Evolutionary conservation across 2,113 vertebrate genomes (phyloP).

Genomic region (Lipophrys pholis): DNA sequence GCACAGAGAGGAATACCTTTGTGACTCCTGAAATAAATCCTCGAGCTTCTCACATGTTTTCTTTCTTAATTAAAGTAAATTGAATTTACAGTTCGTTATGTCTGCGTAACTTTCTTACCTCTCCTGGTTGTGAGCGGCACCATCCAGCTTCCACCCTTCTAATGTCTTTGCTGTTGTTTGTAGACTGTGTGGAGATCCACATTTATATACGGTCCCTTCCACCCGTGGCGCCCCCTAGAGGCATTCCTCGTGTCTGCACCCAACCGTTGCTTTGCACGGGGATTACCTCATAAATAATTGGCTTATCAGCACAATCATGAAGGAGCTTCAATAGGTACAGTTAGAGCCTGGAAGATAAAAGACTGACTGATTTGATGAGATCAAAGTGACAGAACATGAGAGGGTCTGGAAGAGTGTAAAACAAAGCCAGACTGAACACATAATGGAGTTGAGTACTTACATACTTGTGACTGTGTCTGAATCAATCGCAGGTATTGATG

Average conservation of each 20-base stretch:
- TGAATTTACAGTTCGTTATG: no score
- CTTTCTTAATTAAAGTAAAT: no score
- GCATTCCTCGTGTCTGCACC: not conserved
- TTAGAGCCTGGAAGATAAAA: no score
- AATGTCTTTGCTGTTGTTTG: slow-evolving; percentile 10
- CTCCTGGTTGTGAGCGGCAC: slow-evolving; percentile 5
- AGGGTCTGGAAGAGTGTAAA: not conserved
- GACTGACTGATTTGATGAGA: not conserved
- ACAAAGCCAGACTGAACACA: slow-evolving; percentile 27
- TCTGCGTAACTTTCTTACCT: slow-evolving; percentile 38
- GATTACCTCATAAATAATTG: no score
- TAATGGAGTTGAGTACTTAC: slow-evolving; percentile 40
- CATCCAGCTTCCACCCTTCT: slow-evolving; percentile 12
- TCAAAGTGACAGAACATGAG: not conserved
- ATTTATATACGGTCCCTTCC: slow-evolving; percentile 47
- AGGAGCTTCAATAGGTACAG: no score
- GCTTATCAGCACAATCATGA: no score
- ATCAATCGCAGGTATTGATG: slow-evolving; percentile 39
- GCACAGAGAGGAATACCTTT: not conserved
- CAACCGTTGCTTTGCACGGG: not conserved
- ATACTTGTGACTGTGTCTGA: not conserved
- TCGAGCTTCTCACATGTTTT: no score
- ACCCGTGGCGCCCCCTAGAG: slow-evolving; percentile 61
- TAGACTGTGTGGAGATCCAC: slow-evolving; percentile 18
- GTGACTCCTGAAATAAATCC: no score